phyloP scores from a whole-genome alignment of 2,113 vertebrate genomes.

The Pholis gunnellus region DNA sequence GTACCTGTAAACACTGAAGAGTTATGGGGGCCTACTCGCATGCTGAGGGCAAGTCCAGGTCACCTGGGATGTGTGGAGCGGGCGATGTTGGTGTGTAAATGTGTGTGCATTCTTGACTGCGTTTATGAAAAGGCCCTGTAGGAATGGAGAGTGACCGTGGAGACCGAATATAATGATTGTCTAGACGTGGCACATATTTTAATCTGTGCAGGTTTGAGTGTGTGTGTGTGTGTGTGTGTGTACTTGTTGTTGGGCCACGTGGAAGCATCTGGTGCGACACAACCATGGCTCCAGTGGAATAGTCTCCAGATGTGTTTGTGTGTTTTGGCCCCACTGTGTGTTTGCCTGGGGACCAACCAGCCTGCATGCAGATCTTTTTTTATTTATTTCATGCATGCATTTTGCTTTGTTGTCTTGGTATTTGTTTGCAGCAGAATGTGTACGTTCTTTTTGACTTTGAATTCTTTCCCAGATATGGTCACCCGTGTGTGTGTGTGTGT shows the following conservation, averaged over 20 bases:
- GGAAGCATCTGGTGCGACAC: slow-evolving; percentile 74
- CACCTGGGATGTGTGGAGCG: slow-evolving; percentile 55
- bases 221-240: slow-evolving; percentile 19
- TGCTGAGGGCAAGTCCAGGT: slow-evolving; percentile 69
- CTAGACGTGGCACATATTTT: slow-evolving; percentile 51
- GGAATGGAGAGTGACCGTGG: slow-evolving; percentile 2
- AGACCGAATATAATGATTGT: slow-evolving; percentile 51
- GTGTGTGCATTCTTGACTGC: slow-evolving; percentile 26
- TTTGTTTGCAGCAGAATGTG: slow-evolving; percentile 16
- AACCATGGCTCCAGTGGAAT: slow-evolving; percentile 62
- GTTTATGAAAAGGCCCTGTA: slow-evolving; percentile 8
- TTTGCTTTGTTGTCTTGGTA: slow-evolving; percentile 29
- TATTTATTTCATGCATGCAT: slow-evolving; percentile 27
- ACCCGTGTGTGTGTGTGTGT: slow-evolving; percentile 19
- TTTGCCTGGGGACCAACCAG: slow-evolving; percentile 39
- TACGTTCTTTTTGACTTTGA: slow-evolving; percentile 3
- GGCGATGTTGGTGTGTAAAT: slow-evolving; percentile 19
- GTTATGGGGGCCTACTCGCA: slow-evolving; percentile 64
- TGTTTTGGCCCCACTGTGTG: slow-evolving; percentile 59
- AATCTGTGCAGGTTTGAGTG: not conserved
- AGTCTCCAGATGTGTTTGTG: slow-evolving; percentile 80
- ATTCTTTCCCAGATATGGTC: not conserved
- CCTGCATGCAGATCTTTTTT: slow-evolving; percentile 44
- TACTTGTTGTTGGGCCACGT: slow-evolving; percentile 66
- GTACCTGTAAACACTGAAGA: slow-evolving; percentile 73